phyloP scores from a whole-genome alignment of 2,797 vertebrate species.

The Microchirus variegatus region DNA sequence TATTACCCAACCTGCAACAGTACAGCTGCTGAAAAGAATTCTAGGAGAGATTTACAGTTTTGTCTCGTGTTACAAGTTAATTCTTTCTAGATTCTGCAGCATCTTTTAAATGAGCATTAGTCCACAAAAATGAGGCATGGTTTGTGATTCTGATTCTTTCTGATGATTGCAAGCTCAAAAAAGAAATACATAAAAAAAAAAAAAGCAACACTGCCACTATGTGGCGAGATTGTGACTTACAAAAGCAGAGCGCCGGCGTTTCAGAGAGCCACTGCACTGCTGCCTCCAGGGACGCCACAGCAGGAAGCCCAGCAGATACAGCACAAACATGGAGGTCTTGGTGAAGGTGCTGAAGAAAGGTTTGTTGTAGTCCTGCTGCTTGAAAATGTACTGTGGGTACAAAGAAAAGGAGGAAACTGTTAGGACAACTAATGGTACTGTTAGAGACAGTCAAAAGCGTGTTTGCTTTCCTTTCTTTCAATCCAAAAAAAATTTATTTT shows the following conservation, averaged over 20 bases:
- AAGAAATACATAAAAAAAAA: too few relatives aligned
- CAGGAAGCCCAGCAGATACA: constrained; percentile 95
- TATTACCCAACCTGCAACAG: too few relatives aligned
- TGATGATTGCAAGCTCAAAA: background rate
- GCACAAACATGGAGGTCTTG: constrained; percentile 97
- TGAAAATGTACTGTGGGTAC: constrained; percentile 90
- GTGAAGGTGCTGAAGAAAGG: constrained; percentile 99
- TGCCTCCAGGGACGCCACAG: constrained; percentile 97
- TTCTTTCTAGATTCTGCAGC: background rate
- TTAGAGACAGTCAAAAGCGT: background rate
- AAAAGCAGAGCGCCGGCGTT: constrained; percentile 84
- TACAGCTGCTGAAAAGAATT: too few relatives aligned
- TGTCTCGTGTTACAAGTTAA: too few relatives aligned
- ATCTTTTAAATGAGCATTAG: background rate
- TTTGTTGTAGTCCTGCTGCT: constrained; percentile 91
- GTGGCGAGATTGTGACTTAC: constrained; percentile 74
- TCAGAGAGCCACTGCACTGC: constrained; percentile 88
- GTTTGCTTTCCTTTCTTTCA: too few relatives aligned
- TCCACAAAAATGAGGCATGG: background rate
- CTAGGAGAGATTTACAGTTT: too few relatives aligned
- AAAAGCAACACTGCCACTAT: constrained; percentile 5
- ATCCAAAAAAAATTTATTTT: too few relatives aligned
- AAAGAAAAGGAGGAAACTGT: constrained; percentile 3
- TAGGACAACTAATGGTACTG: background rate
- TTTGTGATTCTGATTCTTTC: background rate